Base-by-base conservation (phyloP, 2,888 invertebrate genomes). In the Luperina testacea region DNA sequence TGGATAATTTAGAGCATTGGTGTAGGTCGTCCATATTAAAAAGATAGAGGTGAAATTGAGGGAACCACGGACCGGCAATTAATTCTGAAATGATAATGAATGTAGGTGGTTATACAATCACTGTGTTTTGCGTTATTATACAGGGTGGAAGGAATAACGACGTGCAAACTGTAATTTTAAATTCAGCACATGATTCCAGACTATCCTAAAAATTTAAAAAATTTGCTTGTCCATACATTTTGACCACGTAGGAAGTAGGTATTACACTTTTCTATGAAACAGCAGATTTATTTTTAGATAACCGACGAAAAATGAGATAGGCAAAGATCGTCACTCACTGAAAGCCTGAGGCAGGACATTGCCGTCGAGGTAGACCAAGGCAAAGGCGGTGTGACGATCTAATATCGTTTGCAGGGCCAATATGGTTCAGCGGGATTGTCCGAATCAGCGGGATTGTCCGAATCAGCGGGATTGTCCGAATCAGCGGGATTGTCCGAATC, bases 21-120 rank as follows among this genome's bases (percentile, higher is more conserved):
- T 86, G 74, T 82, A 84, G 86, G 82, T 75, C 80, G 72, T 42
- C 72, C 83, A 82, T 84, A 72, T 72, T 79, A 72, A 79, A 78
- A 83, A 42, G 51, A n/a, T 24, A 61, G 45, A 45, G 59, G 68
- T 15, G 53, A 63, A 67, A 81, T 82, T 82, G 27, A 65, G 65
- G 76, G 53, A 76, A 68, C 76, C 80, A 80, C 82, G 82, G 11
- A 57, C 27, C 6, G 20, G 27, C 68, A 68, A 80, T 80, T 48
- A 68, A 82, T 82, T 76, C 5, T 53, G 0, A 75, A 61, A 76
- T 76, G 27, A 20, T 57, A 76, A 48, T 82, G 53, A 82, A 68
- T 75, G 5, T 75, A 27, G 17, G 13, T 42, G 15, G 24, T 48
- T 11, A 57, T 79, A 57, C 32, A 17, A 51, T 59, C 17, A 20